phyloP scores from a whole-genome alignment of 2,797 vertebrate species.

The Sitta carolinensis region DNA sequence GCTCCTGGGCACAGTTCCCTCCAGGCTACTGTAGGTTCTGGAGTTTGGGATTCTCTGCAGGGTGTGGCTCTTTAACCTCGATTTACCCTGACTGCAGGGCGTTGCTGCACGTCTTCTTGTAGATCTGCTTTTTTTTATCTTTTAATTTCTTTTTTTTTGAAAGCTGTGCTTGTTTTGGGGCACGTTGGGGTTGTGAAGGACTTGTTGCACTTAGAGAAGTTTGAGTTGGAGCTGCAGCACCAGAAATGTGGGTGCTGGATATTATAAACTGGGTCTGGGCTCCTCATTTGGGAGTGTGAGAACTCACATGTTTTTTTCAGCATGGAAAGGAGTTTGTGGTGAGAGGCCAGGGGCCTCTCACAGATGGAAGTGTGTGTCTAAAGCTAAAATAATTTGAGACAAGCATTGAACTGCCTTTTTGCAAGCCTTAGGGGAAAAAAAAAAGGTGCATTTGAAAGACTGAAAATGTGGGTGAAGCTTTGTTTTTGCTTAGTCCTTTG shows the following conservation, averaged over 20 bases:
- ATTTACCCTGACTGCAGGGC: neutral
- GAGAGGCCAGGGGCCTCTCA: neutral
- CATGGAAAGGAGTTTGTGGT: neutral
- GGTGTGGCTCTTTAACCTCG: neutral
- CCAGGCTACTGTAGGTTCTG: neutral
- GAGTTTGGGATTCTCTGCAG: neutral
- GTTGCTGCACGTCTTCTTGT: neutral
- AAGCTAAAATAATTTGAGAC: neutral
- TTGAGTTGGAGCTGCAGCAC: neutral
- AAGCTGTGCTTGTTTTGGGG: neutral
- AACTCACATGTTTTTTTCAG: neutral
- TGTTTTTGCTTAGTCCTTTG: neutral
- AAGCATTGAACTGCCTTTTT: neutral
- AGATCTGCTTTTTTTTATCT: too few species aligned
- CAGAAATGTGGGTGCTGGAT: neutral
- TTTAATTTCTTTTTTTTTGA: neutral
- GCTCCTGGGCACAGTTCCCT: neutral
- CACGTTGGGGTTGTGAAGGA: fast-evolving
- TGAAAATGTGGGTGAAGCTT: neutral
- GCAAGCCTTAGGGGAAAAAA: fast-evolving
- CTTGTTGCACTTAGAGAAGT: neutral
- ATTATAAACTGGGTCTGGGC: neutral
- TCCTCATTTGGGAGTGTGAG: neutral
- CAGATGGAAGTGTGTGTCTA: neutral
- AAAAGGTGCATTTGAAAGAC: neutral